Base-by-base conservation (phyloP, 2,797 vertebrate species). In the Catamblyrhynchus diadema region DNA sequence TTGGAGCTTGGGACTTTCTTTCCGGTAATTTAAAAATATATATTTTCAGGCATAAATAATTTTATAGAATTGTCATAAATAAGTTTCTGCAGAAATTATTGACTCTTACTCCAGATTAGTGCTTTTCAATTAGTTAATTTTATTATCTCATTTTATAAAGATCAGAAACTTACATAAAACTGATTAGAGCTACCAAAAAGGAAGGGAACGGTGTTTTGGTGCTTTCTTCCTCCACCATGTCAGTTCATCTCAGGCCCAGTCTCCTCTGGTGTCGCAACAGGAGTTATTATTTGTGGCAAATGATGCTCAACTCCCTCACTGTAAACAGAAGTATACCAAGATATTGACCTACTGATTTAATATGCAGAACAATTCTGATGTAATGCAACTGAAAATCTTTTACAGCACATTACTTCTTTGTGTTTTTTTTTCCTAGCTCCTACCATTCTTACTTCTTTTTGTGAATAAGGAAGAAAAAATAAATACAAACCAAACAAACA, bases 211-310 rank as follows among this genome's bases (percentile, higher is more conserved):
- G 16, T 67, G 33, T 73, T 73, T 82, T 70, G 48, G 17, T 51
- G 32, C 17, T 77, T 92, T 41, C 13, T 77, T 85, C 45, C 30
- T 81, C 45, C 33, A 41, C 12, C 1, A 0, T n/a, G 25, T 35
- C 56, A 60, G 17, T 57, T 87, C 25, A 7, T 47, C 18, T 73
- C 27, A 21, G 39, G 28, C 18, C 8, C 0, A 0, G 8, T 59
- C 66, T 90, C 16, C 66, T 75, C 65, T 47, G 35, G 33, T 39
- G 61, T 66, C 45, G 24, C 44, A 82, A 42, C n/a, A 78, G 39
- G 28, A 77, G 9, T 37, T 87, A 32, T 53, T 81, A 51, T 14
- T 91, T 91, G 19, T 82, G 60, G 62, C 67, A 67, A 84, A 66
- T 50, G 35, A 60, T 75, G 39, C 62, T 88, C 33, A 81, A 56